Evolutionary conservation across 2,888 invertebrate genomes (phyloP), one percentile per base, ranked within the genome.

Genomic region (Lepidocyrtoides sp.): DNA sequence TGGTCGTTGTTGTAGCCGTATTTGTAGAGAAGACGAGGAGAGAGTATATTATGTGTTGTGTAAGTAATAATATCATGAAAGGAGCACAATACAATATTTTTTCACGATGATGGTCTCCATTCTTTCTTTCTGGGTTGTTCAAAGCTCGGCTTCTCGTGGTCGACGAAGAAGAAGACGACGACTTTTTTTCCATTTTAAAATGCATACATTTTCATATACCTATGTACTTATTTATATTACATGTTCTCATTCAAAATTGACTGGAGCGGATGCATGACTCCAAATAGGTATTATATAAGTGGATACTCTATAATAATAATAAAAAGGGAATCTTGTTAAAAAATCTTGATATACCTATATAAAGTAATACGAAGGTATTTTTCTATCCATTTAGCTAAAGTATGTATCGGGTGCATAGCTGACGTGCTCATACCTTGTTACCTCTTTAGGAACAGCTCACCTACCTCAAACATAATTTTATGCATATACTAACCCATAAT

Each of bases 361-460:
- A 10, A 41, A 79, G 54, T 54, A 79, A 79, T 79, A 26, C 54
- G 79, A 20, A 32, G 79, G 32, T 54, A 79, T 79, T 79, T 75
- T 32, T 66, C 32, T 48, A 44, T 20, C 79, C 54, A 77, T 86
- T 75, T 86, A 86, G 77, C 72, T 86, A 77, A 87, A 81, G 79
- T 87, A 81, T 87, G 87, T 87, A 81, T 88, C 69, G 66, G 63
- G 54, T 81, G 75, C 84, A 90, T 90, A 66, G 41, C 51, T 90
- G 83, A 77, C 84, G 63, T 84, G 89, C 77, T 90, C 89, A 90
- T 84, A 63, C 84, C 84, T 84, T 84, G 89, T 90, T 90, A 90
- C 89, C 89, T 90, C 89, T 90, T 90, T 90, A 84, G 77, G 77
- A 54, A 44, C 14, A 83, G 77, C 89, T 77, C 79, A 84, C 84